These are phyloP conservation scores for Gymnorhina tibicen DNA, from an alignment of 2,113 vertebrate genomes.

Conservation along the genomic window DNA sequence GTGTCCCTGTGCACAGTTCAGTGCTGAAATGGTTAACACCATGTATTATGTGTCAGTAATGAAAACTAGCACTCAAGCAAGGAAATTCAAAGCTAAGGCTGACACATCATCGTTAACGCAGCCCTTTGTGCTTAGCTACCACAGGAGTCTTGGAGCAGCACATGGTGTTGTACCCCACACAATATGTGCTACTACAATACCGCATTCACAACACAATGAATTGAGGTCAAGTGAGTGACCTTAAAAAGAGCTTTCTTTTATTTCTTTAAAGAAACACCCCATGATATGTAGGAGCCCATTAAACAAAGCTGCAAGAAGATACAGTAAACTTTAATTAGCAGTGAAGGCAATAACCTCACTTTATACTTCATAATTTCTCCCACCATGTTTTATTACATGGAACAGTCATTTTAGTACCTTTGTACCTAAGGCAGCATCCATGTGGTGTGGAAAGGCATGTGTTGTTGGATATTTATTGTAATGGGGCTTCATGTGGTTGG, in stretches of 20 bases:
- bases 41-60: slow-evolving; percentile 54
- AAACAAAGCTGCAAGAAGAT: slow-evolving; percentile 69
- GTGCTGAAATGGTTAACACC: slow-evolving; percentile 48
- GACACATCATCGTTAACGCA: slow-evolving; percentile 60
- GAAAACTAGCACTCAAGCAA: slow-evolving; percentile 63
- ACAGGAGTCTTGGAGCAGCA: slow-evolving; percentile 65
- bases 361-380: slow-evolving; percentile 66
- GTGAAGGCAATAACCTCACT: slow-evolving; percentile 66
- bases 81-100: slow-evolving; percentile 66
- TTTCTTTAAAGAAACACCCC: slow-evolving; percentile 67
- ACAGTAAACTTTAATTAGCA: slow-evolving; percentile 71
- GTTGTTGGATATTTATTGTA: slow-evolving; percentile 70
- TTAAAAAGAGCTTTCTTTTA: slow-evolving; percentile 67
- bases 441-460: slow-evolving; percentile 62
- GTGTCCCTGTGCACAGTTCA: background rate
- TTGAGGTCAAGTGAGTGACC: slow-evolving; percentile 64
- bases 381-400: slow-evolving; percentile 64
- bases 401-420: slow-evolving; percentile 69
- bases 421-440: slow-evolving; percentile 66
- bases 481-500: slow-evolving; percentile 67
- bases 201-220: slow-evolving; percentile 63
- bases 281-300: slow-evolving; percentile 61
- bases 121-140: slow-evolving; percentile 64
- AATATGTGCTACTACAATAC: slow-evolving; percentile 66
- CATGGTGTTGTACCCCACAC: slow-evolving; percentile 68